Percentiles rank a stretch among this genome's conserved stretches.
Conservation (phyloP, 2,888 invertebrate genomes). For the Leptinotarsa tumamoca region DNA sequence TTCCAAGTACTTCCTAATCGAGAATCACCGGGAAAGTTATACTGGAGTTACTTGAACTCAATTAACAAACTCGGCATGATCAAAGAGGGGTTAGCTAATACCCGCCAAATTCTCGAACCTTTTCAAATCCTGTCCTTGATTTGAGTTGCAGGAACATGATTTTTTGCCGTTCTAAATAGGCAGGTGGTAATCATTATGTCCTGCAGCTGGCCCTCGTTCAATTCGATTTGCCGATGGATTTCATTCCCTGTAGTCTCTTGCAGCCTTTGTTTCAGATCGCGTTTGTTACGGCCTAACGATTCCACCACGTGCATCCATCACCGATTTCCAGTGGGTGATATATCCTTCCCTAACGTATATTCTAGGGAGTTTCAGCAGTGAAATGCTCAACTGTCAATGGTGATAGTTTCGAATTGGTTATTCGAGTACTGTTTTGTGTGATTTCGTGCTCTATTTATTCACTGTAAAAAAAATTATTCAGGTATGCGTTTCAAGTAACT, state of each 20-base stretch:
- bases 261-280: slow-evolving; percentile 16
- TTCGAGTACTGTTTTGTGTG: not conserved
- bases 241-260: slow-evolving; percentile 16
- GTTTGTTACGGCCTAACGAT: slow-evolving; percentile 16
- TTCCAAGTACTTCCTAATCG: too few relatives aligned
- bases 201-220: slow-evolving; percentile 14
- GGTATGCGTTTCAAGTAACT: too few relatives aligned
- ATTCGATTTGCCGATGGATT: slow-evolving; percentile 14
- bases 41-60: too few relatives aligned
- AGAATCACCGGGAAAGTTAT: too few relatives aligned
- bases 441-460: not conserved
- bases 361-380: not conserved
- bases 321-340: slow-evolving; percentile 8
- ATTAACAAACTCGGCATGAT: too few relatives aligned
- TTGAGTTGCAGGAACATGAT: slow-evolving; percentile 4
- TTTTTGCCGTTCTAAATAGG: slow-evolving; percentile 2
- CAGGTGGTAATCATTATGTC: slow-evolving; percentile 11
- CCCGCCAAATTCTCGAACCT: not conserved
- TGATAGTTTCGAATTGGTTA: not conserved
- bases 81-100: too few relatives aligned
- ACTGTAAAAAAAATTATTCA: too few relatives aligned
- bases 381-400: not conserved
- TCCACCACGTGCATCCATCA: slow-evolving; percentile 19
- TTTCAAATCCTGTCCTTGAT: not conserved
- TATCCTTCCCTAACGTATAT: slow-evolving; percentile 13